Evolutionary conservation across 2,888 invertebrate species (phyloP).

Genomic region (Ctena decussata): DNA sequence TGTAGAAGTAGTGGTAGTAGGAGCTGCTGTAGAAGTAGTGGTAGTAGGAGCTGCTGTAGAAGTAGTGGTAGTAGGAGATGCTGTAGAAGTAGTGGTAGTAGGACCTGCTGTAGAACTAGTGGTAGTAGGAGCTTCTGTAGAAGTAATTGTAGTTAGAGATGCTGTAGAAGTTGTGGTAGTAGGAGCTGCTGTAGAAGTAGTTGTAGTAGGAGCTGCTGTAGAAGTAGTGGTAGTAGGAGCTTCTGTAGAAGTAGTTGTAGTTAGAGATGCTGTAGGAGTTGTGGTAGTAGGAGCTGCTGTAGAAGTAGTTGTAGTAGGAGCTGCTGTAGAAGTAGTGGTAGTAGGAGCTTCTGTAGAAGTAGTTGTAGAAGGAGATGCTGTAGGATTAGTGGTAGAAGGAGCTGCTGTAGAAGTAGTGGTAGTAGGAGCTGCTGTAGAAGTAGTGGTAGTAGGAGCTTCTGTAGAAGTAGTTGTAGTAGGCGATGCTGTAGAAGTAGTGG

Average conservation of each 20-base stretch:
- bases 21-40: slow-evolving; percentile 3
- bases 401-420: neutral
- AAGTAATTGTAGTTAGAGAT: neutral
- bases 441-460: neutral
- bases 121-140: slow-evolving; percentile 13
- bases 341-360: neutral
- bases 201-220: neutral
- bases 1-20: neutral
- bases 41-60: slow-evolving; percentile 4
- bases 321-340: neutral
- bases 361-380: neutral
- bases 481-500: neutral
- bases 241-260: neutral
- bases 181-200: neutral
- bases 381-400: neutral
- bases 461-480: neutral
- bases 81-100: too few species aligned
- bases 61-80: neutral
- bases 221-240: neutral
- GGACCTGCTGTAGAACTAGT: neutral
- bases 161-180: neutral
- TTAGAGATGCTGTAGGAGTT: neutral
- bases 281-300: neutral
- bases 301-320: neutral
- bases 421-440: neutral